A percentile compares a stretch with the other conserved stretches of the same genome.
Conservation (phyloP, 2,888 invertebrate genomes). For the Rugalucina vietnamica region DNA sequence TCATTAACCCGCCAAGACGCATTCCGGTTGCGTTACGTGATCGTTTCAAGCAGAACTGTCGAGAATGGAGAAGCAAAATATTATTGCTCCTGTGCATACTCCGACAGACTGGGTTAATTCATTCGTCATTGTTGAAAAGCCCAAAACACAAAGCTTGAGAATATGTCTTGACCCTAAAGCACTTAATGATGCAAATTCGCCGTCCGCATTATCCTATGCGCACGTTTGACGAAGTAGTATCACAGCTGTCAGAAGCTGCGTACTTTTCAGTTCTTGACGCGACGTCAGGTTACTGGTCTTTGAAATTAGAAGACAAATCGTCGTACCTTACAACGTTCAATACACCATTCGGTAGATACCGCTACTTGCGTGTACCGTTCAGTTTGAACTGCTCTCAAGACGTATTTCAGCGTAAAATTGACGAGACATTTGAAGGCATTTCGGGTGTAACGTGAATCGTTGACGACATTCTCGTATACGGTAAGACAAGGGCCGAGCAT, state of each 20-base stretch:
- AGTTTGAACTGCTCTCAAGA: conserved; percentile 7
- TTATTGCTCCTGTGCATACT: conserved; percentile 16
- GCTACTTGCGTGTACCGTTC: neutral
- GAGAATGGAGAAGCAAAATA: conserved; percentile 19
- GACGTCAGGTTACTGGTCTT: conserved; percentile 14
- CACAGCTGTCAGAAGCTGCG: conserved; percentile 11
- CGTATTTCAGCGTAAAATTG: conserved; percentile 6
- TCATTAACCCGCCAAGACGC: conserved; percentile 16
- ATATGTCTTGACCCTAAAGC: conserved; percentile 54
- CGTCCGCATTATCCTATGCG: conserved; percentile 26
- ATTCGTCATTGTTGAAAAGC: conserved; percentile 26
- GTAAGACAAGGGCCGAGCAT: conserved; percentile 37
- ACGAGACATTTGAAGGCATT: conserved; percentile 39
- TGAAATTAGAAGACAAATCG: neutral
- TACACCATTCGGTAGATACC: conserved; percentile 1
- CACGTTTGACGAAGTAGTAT: conserved; percentile 29
- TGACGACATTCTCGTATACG: conserved; percentile 49
- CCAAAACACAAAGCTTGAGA: conserved; percentile 22
- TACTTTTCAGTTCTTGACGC: conserved; percentile 32
- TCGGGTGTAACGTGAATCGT: conserved; percentile 34
- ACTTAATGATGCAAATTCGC: conserved; percentile 43
- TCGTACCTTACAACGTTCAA: conserved; percentile 5
- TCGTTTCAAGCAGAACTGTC: neutral
- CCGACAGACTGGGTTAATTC: conserved; percentile 33
- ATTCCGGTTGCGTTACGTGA: conserved; percentile 5